phyloP scores from a whole-genome alignment of 2,888 invertebrate genomes.

The Caenorhabditis becei region DNA sequence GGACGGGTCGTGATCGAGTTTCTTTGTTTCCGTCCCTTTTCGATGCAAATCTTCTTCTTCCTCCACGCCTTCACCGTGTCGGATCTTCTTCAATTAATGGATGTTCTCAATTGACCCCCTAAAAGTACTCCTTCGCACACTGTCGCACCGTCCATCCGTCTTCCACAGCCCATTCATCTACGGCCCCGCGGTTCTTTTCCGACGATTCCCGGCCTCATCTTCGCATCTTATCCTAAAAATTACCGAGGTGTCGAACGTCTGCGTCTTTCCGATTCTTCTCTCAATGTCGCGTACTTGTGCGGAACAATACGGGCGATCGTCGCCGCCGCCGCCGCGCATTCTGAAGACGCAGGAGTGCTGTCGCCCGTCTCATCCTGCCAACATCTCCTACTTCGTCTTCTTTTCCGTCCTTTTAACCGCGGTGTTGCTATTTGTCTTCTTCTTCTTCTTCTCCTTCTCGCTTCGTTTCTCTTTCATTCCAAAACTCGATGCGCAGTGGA shows the following conservation, averaged over 20 bases:
- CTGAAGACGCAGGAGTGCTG: constrained; percentile 18
- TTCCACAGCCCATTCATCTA: not conserved
- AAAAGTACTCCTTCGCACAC: constrained; percentile 21
- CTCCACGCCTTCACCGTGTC: constrained; percentile 16
- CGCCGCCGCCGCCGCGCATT: constrained; percentile 16
- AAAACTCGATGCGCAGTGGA: not conserved
- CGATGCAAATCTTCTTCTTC: constrained; percentile 15
- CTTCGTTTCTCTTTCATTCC: constrained; percentile 16
- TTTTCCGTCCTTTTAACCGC: constrained; percentile 10
- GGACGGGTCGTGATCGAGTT: constrained; percentile 43
- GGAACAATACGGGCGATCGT: constrained; percentile 42
- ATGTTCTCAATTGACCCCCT: constrained; percentile 52
- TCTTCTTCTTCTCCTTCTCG: constrained; percentile 26
- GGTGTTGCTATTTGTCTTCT: constrained; percentile 42
- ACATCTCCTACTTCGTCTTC: constrained; percentile 24
- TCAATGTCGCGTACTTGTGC: constrained; percentile 37
- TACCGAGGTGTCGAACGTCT: not conserved
- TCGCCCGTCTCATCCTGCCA: constrained; percentile 16
- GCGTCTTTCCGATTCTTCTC: not conserved
- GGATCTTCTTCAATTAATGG: constrained; percentile 42
- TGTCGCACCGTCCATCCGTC: constrained; percentile 9
- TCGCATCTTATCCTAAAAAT: constrained; percentile 28
- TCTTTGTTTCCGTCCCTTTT: constrained; percentile 19
- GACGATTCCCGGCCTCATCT: constrained; percentile 2
- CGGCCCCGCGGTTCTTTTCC: constrained; percentile 1